Base-by-base conservation (phyloP, 2,797 vertebrate genomes). In the Syngnathus rostellatus region DNA sequence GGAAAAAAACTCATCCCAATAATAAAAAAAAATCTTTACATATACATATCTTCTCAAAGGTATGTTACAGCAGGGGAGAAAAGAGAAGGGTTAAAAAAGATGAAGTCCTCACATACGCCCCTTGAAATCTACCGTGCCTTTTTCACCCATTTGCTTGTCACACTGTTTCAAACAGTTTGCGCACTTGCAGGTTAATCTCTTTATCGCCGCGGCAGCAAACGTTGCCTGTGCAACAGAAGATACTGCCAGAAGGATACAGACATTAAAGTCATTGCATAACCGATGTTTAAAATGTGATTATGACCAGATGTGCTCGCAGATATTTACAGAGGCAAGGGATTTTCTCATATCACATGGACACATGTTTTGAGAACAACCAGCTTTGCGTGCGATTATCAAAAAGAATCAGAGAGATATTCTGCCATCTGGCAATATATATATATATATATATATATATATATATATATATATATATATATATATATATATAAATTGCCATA, bases 271-370 rank as follows among this genome's bases (percentile, higher is more conserved):
- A 83, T 86, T 83, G 84, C 81, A 78, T 83, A 87, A 84, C 77
- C 78, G 75, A 75, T 84, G 84, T 87, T 88, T 86, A 84, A 87
- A 89, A 86, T 85, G 85, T 85, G 86, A 90, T 90, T 88, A 90
- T 77, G 79, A 86, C 74, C 89, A 90, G 87, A 90, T 89, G 88
- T 84, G 81, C 76, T 70, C 37, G 68, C 78, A 79, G 86, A 89
- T 87, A 86, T 84, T 80, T 84, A 85, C 76, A 77, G 79, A 75
- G 74, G 72, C 69, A 40, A 72, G 83, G 84, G 81, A 80, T 84
- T 88, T 81, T 72, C 73, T 68, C 73, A 83, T 85, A 86, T 88
- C 85, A 76, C 81, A 83, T 77, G 69, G 68, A 86, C 83, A 72
- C 81, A 85, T 80, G 76, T 78, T 87, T 84, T 79, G 72, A 83